phyloP scores from a whole-genome alignment of 2,888 invertebrate species.

The Ophioninae sp. region DNA sequence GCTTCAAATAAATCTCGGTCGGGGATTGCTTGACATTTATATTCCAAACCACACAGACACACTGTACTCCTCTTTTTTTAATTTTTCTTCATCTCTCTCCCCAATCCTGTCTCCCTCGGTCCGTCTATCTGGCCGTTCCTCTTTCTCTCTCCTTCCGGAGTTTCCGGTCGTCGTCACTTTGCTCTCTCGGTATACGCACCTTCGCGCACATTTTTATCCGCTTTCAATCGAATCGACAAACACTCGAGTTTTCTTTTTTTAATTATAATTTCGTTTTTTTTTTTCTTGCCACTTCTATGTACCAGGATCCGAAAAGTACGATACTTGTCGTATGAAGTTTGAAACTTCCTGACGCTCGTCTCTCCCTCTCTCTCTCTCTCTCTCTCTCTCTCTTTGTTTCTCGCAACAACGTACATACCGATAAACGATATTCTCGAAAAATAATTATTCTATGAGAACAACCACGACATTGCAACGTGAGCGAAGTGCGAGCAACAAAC shows the following conservation, averaged over 20 bases:
- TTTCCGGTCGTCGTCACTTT: background rate
- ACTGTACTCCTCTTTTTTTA: background rate
- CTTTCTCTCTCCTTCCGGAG: slow-evolving; percentile 40
- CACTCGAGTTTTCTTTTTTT: slow-evolving; percentile 8
- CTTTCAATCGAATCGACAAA: slow-evolving; percentile 19
- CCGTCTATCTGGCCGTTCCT: background rate
- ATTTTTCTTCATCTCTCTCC: background rate
- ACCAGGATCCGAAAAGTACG: slow-evolving; percentile 40
- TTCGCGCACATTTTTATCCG: slow-evolving; percentile 22
- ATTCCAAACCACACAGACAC: slow-evolving; percentile 38
- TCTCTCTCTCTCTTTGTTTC: too few species aligned
- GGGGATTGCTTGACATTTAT: slow-evolving; percentile 62
- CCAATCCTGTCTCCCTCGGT: background rate
- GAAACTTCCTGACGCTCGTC: background rate
- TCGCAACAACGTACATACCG: slow-evolving; percentile 19
- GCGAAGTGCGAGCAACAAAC: background rate
- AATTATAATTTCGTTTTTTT: background rate
- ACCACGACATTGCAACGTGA: slow-evolving; percentile 20
- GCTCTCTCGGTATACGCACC: slow-evolving; percentile 17
- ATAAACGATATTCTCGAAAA: slow-evolving; percentile 33
- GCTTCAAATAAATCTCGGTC: slow-evolving; percentile 68
- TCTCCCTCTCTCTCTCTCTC: too few species aligned
- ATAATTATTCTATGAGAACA: slow-evolving; percentile 26
- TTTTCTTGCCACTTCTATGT: too few species aligned
- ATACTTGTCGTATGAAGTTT: background rate